A percentile compares a stretch with the other conserved stretches of the same genome.
These are phyloP conservation scores for Popillia japonica DNA, from an alignment of 1,140 invertebrate genomes.

Conservation along the genomic window DNA sequence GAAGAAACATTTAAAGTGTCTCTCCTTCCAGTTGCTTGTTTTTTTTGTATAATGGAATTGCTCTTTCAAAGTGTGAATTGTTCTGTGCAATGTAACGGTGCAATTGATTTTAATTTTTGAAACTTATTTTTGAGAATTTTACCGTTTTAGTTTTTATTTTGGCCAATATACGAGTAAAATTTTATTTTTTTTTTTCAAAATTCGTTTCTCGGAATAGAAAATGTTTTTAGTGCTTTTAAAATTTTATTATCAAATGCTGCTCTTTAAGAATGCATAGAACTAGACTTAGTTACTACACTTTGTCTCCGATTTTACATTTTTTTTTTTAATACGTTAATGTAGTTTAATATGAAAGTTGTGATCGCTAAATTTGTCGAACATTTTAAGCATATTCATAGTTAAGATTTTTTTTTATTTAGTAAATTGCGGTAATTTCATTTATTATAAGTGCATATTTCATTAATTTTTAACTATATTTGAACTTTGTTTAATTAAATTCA, in stretches of 20 bases:
- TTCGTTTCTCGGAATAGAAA: background rate
- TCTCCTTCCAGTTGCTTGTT: constrained; percentile 12
- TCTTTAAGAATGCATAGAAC: constrained; percentile 18
- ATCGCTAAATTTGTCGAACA: background rate
- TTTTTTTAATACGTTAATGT: background rate
- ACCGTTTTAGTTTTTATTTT: background rate
- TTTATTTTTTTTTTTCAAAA: background rate
- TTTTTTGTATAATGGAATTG: background rate
- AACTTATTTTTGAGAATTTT: background rate
- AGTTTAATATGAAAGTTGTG: background rate
- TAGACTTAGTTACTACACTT: constrained; percentile 15
- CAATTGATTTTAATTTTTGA: constrained; percentile 27
- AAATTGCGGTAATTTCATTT: background rate
- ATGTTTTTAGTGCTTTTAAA: background rate
- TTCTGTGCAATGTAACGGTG: constrained; percentile 28
- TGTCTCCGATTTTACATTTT: background rate
- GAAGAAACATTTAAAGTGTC: constrained; percentile 12
- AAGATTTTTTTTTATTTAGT: constrained; percentile 7
- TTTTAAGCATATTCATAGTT: background rate
- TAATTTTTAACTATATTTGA: background rate
- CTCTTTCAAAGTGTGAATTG: constrained; percentile 20
- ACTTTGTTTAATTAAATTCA: background rate
- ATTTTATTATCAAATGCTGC: constrained; percentile 6
- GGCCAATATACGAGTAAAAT: background rate
- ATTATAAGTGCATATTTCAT: background rate